These are phyloP conservation scores for Pseudochirops corinnae DNA, from an alignment of 2,797 vertebrate species.

Conservation along the genomic window DNA sequence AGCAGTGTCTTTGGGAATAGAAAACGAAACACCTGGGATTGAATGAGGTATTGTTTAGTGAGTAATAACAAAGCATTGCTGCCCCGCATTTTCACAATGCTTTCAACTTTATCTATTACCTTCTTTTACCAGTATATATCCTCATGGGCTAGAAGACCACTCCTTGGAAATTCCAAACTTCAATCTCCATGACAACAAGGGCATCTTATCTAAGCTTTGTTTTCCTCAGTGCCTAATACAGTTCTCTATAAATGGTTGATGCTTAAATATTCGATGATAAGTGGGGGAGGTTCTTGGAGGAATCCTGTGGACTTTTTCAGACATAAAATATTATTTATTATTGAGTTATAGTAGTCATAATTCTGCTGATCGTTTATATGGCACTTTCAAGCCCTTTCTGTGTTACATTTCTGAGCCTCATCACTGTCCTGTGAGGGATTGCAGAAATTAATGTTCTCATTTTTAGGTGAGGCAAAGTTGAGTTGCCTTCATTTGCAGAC, in stretches of 20 bases:
- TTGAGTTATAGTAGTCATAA: neutral
- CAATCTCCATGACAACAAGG: slow-evolving; percentile 10
- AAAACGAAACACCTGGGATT: neutral
- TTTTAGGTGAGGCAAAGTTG: neutral
- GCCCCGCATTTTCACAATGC: neutral
- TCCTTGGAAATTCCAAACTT: neutral
- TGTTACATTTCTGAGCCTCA: neutral
- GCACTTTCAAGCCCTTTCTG: neutral
- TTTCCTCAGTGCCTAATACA: neutral
- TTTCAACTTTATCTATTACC: neutral
- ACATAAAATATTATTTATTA: neutral
- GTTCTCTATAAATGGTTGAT: neutral
- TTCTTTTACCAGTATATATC: slow-evolving; percentile 22
- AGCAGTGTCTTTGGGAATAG: neutral
- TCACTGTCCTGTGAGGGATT: neutral
- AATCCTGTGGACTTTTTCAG: neutral
- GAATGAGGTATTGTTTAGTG: slow-evolving; percentile 18
- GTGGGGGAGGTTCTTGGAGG: neutral
- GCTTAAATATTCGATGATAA: neutral
- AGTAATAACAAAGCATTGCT: neutral
- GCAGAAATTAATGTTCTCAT: neutral
- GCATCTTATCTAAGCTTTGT: slow-evolving; percentile 1
- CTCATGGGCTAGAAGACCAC: neutral
- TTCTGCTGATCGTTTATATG: neutral
- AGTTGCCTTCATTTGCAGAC: neutral